Evolutionary conservation across 2,113 vertebrate genomes (phyloP), one percentile per base, ranked within the genome.

Genomic region (Sula dactylatra): DNA sequence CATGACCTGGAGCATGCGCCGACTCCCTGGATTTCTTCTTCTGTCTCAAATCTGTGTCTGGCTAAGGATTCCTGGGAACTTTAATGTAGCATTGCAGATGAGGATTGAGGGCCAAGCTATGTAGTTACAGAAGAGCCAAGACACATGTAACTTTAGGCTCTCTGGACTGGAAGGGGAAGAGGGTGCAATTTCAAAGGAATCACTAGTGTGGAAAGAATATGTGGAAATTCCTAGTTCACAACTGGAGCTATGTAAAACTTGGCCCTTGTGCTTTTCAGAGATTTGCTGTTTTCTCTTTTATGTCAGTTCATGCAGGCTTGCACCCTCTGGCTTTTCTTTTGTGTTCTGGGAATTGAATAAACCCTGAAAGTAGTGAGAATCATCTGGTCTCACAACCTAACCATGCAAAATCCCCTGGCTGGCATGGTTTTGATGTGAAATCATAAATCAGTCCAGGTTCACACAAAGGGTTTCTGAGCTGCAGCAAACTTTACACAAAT

Each of bases 251-350:
- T 80, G 84, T 65, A 85, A 96, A 93, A 95, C 86, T 97, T 97
- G 91, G 93, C 86, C 74, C 91, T 91, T 80, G 71, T 66, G 83
- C 58, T 91, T 93, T 87, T 91, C 86, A 88, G 84, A 89, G 91
- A 91, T 94, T 83, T 96, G 84, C 66, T 90, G 70, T 76, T 94
- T 97, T 95, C 86, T 95, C 88, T 95, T 97, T 97, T 82, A 97
- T 93, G 82, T 97, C 55, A 61, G 58, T 80, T 93, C 84, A 95
- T 74, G 89, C 66, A 95, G 78, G 32, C 74, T 95, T 89, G 82
- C 89, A 97, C 84, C 91, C 94, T 88, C 91, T 91, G 93, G 87
- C 74, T 95, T 96, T 96, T 90, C 93, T 94, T 96, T 97, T 97
- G 89, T 96, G 58, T 88, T 97, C 71, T 88, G 86, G 78, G 93